Base-by-base conservation (phyloP, 1,140 invertebrate genomes). In the Heliconius congener region DNA sequence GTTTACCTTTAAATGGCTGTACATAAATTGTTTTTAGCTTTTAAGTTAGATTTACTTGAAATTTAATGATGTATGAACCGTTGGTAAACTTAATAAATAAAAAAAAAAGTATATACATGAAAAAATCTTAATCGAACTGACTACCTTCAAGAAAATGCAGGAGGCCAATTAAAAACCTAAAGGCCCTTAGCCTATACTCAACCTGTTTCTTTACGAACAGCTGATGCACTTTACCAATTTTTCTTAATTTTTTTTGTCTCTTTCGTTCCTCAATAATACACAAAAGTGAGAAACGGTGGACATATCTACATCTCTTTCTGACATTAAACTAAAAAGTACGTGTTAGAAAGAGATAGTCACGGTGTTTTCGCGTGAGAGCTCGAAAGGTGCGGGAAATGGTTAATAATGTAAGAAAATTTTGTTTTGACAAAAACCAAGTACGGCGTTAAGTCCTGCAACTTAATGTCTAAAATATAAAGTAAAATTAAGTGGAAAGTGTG, bases 121-220 rank as follows among this genome's bases (percentile, higher is more conserved):
- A 34, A 34, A 34, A 37, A 37, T 46, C 42, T 46, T 16, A 4
- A 46, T 16, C 13, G 42, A 46, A 46, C 42, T 46, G 18, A 52
- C 18, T 19, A 52, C 18, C 18, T 52, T 19, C 5, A 52, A 52
- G 18, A 52, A 66, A 66, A 66, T 23, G 18, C 4, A 66, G 5
- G 27, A 66, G 27, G 1, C 27, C 9, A 66, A 30, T 23, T 23
- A 66, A 66, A 13, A 66, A 30, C 5, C 27, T 16, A 27, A 4
- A n/a, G 8, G 55, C 13, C 50, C 74, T 60, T 50, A 30, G 16
- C 18, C 74, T 76, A 76, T 30, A 50, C 34, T n/a, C 57, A 76
- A 76, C 74, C 74, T 76, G 74, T 76, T 76, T 18, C 30, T 30
- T 30, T 55, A 75, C 74, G 30, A 76, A 76, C 74, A 76, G 74